Evolutionary conservation across 1,140 invertebrate species (phyloP), one percentile per base, ranked within the genome.

Genomic region (Himalopsyche phryganea): DNA sequence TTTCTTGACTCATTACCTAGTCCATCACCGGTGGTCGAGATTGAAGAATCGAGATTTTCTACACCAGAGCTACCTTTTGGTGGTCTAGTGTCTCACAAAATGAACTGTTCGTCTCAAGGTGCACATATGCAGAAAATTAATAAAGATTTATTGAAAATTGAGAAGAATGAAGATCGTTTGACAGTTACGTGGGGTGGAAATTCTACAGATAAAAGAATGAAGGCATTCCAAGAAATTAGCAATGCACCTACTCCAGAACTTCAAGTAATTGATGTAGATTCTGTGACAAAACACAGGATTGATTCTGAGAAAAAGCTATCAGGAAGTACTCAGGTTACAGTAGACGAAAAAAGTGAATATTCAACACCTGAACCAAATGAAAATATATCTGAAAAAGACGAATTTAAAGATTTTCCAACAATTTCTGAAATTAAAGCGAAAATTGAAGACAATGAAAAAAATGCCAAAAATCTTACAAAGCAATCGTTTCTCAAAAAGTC

Each of bases 401-500:
- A 28, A 3, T 28, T 28, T 28, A 28, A 3, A n/a, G 9, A 6
- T 13, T 19, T 41, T 49, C 58, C 33, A 33, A 33, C 23, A 1
- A 47, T 61, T 36, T 28, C 38, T 10, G 48, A 47, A 42, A 40
- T 63, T 6, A 59, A 63, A 48, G 46, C 45, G 11, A 63, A 63
- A 50, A 63, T 63, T 45, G 54, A 64, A 58, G 45, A 46, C n/a
- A 55, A 45, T 19, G 51, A 59, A 48, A 41, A 20, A 33, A 42
- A 38, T 32, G 17, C 17, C 6, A 28, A 11, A 44, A 42, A 53
- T 7, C 32, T 41, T 10, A 33, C 58, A 13, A 57, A 53, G 23
- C 35, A 64, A 38, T 49, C 50, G 5, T 54, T 64, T 48, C 32
- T 56, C 20, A 47, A 57, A 52, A 57, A 36, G 54, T 64, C 62